phyloP scores from a whole-genome alignment of 2,888 invertebrate genomes.

The Tolmerus cingulatus region DNA sequence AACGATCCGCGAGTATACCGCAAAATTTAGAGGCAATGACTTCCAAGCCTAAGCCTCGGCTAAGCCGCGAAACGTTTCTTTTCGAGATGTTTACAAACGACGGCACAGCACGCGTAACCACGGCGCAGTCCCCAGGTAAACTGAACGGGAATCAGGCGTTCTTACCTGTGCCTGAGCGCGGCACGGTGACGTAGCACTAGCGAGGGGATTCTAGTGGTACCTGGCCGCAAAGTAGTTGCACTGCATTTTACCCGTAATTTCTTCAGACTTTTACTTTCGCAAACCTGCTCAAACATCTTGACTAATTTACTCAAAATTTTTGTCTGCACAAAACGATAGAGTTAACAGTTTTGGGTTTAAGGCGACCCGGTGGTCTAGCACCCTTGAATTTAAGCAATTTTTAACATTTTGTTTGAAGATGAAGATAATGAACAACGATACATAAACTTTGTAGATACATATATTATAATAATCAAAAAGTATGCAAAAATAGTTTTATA shows the following conservation, averaged over 20 bases:
- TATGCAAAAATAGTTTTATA: too few species aligned
- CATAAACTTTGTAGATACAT: too few species aligned
- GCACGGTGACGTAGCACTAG: constrained; percentile 13
- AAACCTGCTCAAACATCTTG: not conserved
- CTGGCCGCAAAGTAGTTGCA: not conserved
- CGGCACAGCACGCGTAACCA: constrained; percentile 45
- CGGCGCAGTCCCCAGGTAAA: constrained; percentile 50
- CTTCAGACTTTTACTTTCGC: not conserved
- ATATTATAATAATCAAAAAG: too few species aligned
- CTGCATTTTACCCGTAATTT: not conserved
- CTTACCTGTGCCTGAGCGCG: constrained; percentile 41
- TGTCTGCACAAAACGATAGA: not conserved
- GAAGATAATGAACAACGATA: too few species aligned
- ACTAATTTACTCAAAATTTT: not conserved
- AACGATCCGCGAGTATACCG: not conserved
- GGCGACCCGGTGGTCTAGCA: too few species aligned
- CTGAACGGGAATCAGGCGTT: constrained; percentile 47
- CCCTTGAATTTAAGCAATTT: too few species aligned
- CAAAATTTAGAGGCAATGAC: constrained; percentile 3
- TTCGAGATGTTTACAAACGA: not conserved
- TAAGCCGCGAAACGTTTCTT: constrained; percentile 30
- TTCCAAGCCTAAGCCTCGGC: constrained; percentile 7
- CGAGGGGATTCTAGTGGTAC: constrained; percentile 12
- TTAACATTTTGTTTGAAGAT: too few species aligned
- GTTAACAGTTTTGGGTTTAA: not conserved